phyloP scores from a whole-genome alignment of 1,140 invertebrate species.

The Lucilia cuprina region DNA sequence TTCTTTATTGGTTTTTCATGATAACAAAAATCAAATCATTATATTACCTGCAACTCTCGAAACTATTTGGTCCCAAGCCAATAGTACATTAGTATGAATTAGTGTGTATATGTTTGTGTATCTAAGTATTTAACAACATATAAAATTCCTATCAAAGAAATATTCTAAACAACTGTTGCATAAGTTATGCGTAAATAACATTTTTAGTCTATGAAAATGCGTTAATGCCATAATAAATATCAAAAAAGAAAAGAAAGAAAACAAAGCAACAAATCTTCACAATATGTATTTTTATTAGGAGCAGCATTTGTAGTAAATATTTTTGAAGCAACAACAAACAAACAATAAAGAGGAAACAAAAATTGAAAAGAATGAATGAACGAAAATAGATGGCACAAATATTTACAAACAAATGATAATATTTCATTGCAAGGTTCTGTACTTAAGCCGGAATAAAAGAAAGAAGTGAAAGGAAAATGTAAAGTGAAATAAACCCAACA shows the following conservation, averaged over 20 bases:
- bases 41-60: no score
- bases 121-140: neutral
- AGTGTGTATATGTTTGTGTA: no score
- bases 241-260: neutral
- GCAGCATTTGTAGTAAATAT: neutral
- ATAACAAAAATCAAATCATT: no score
- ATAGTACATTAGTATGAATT: no score
- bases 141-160: neutral
- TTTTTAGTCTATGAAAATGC: slow-evolving; percentile 30
- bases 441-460: no score
- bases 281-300: slow-evolving; percentile 10
- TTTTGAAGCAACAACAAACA: neutral
- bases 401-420: neutral
- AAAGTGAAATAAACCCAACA: no score
- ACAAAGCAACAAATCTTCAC: neutral
- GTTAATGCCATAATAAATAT: slow-evolving; percentile 34
- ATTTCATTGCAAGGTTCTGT: neutral
- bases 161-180: slow-evolving; percentile 29
- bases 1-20: no score
- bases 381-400: neutral
- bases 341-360: neutral
- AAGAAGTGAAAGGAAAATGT: no score
- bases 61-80: no score
- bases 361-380: slow-evolving; percentile 21
- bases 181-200: slow-evolving; percentile 31